phyloP scores from a whole-genome alignment of 2,888 invertebrate genomes.

The Toxonevra muliebris region DNA sequence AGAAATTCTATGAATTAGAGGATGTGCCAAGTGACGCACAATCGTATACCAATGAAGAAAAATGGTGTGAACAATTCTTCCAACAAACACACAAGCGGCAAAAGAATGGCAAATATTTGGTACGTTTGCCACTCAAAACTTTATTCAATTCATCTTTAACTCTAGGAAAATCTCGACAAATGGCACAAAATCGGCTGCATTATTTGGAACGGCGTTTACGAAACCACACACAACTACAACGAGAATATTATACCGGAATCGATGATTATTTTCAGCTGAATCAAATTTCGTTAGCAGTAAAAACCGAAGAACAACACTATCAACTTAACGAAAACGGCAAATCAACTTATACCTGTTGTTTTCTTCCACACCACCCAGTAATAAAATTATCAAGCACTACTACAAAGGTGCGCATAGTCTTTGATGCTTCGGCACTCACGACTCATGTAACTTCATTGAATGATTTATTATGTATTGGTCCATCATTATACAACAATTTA shows the following conservation, averaged over 20 bases:
- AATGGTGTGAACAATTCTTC: conserved; percentile 35
- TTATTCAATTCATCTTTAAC: conserved; percentile 9
- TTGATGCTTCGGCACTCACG: conserved; percentile 25
- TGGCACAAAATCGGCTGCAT: conserved; percentile 31
- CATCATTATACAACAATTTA: conserved; percentile 21
- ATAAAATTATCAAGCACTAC: conserved; percentile 6
- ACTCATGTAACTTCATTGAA: conserved; percentile 21
- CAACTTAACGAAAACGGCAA: conserved; percentile 4
- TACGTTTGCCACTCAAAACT: conserved; percentile 27
- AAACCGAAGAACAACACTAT: conserved; percentile 30
- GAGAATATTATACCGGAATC: conserved; percentile 18
- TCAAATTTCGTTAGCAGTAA: conserved; percentile 28
- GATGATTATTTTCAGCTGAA: conserved; percentile 27
- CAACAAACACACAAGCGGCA: conserved; percentile 18
- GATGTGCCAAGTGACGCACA: conserved; percentile 10
- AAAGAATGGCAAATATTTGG: conserved; percentile 27
- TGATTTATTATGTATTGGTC: conserved; percentile 17
- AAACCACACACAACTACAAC: background rate
- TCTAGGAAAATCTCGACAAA: conserved; percentile 26
- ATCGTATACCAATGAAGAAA: conserved; percentile 24
- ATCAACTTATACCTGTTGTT: conserved; percentile 16
- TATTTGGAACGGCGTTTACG: conserved; percentile 17
- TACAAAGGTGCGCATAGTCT: conserved; percentile 19
- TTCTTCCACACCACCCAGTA: conserved; percentile 26
- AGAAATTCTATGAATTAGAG: conserved; percentile 27